A percentile compares a stretch with the other conserved stretches of the same genome.
These are phyloP conservation scores for Panurus biarmicus DNA, from an alignment of 2,113 vertebrate genomes.

Conservation along the genomic window DNA sequence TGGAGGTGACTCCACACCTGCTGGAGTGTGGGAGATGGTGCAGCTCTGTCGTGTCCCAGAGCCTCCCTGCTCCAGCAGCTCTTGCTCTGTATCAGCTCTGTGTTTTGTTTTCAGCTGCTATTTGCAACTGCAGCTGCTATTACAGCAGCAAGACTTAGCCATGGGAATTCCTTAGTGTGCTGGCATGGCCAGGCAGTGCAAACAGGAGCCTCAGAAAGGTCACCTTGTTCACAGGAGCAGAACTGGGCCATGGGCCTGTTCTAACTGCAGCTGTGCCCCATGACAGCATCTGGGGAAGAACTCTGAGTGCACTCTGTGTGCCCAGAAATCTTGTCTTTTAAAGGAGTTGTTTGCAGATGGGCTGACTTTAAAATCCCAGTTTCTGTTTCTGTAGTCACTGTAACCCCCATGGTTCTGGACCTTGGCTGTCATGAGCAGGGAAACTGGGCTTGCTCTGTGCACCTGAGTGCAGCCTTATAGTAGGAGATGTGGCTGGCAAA, in stretches of 20 bases:
- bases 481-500: background rate
- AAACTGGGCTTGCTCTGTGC: background rate
- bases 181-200: background rate
- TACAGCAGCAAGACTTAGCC: background rate
- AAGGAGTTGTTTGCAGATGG: background rate
- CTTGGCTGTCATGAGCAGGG: background rate
- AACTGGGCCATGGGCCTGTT: background rate
- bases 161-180: background rate
- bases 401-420: background rate
- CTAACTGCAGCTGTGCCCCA: background rate
- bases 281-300: background rate
- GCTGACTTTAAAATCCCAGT: background rate
- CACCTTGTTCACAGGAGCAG: background rate
- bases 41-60: background rate
- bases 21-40: background rate
- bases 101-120: background rate
- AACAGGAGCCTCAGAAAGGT: background rate
- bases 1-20: background rate
- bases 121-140: background rate
- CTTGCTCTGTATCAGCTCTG: background rate
- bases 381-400: background rate
- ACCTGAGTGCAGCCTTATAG: background rate
- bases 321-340: background rate
- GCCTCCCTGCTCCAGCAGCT: background rate
- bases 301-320: rapidly evolving